Percentiles rank a stretch among this genome's conserved stretches.
phyloP scores from a whole-genome alignment of 1,140 invertebrate species.

The Drusus annulatus region DNA sequence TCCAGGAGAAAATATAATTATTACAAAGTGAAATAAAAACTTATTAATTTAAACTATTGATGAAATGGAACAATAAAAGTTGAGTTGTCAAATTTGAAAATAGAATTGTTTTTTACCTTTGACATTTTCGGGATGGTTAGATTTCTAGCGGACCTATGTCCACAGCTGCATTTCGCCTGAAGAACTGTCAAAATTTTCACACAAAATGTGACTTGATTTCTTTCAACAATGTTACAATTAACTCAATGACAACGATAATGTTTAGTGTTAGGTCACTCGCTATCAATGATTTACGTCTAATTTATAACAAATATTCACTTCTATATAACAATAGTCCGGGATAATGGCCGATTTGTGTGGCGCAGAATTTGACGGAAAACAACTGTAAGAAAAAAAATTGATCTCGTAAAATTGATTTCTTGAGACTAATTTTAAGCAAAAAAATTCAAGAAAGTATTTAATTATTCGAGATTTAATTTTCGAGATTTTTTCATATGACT shows the following conservation, averaged over 20 bases:
- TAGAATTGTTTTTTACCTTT: neutral
- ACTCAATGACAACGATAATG: neutral
- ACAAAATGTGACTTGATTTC: neutral
- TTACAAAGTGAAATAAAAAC: too few species aligned
- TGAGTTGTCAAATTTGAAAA: too few species aligned
- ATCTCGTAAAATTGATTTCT: too few species aligned
- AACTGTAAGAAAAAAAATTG: too few species aligned
- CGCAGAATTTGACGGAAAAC: neutral
- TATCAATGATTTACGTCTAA: neutral
- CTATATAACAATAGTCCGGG: neutral
- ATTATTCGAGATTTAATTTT: too few species aligned
- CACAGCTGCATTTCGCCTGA: neutral
- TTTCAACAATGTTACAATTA: neutral
- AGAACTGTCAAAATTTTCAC: conserved; percentile 29
- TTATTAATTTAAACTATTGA: too few species aligned
- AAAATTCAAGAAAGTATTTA: too few species aligned
- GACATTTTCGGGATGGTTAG: conserved; percentile 6
- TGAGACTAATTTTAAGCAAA: too few species aligned
- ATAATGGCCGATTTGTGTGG: neutral
- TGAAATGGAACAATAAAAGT: too few species aligned
- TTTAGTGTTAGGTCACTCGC: neutral
- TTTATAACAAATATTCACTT: neutral
- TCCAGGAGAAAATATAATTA: too few species aligned
- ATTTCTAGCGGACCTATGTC: neutral
- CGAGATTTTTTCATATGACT: too few species aligned